phyloP scores from a whole-genome alignment of 2,797 vertebrate genomes.

The Sebastes elongatus region DNA sequence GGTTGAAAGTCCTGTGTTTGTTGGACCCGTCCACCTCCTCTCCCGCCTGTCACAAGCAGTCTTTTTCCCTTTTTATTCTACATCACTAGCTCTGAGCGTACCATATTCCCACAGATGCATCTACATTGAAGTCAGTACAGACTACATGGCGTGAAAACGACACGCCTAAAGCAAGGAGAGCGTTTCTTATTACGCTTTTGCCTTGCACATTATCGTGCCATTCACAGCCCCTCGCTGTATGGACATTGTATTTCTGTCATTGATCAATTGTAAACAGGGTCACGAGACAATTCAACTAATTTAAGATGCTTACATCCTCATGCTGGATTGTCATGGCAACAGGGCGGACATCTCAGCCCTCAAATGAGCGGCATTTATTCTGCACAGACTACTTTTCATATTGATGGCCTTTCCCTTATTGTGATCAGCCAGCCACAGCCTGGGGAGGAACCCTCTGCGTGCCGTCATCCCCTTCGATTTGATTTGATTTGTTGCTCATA shows the following conservation, averaged over 20 bases:
- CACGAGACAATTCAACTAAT: constrained; percentile 31
- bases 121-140: too few species aligned
- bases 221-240: neutral
- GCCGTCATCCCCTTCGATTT: constrained; percentile 74
- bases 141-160: too few species aligned
- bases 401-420: constrained; percentile 66
- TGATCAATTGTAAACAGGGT: constrained; percentile 35
- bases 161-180: too few species aligned
- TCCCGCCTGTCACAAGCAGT: too few species aligned
- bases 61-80: too few species aligned
- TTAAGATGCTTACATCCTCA: constrained; percentile 44
- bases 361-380: constrained; percentile 67
- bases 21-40: too few species aligned
- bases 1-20: too few species aligned
- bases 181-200: too few species aligned
- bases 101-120: too few species aligned
- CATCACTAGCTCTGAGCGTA: too few species aligned
- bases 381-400: constrained; percentile 66
- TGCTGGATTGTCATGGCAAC: constrained; percentile 60
- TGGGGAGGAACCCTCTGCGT: constrained; percentile 66
- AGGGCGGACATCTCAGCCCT: constrained; percentile 39
- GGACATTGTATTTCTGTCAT: constrained; percentile 8
- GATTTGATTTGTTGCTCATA: constrained; percentile 78
- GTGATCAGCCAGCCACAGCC: constrained; percentile 72
- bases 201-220: too few species aligned